A percentile compares a stretch with the other conserved stretches of the same genome.
Evolutionary conservation across 2,797 vertebrate species (phyloP).

Genomic region (Craterocephalus amniculus): DNA sequence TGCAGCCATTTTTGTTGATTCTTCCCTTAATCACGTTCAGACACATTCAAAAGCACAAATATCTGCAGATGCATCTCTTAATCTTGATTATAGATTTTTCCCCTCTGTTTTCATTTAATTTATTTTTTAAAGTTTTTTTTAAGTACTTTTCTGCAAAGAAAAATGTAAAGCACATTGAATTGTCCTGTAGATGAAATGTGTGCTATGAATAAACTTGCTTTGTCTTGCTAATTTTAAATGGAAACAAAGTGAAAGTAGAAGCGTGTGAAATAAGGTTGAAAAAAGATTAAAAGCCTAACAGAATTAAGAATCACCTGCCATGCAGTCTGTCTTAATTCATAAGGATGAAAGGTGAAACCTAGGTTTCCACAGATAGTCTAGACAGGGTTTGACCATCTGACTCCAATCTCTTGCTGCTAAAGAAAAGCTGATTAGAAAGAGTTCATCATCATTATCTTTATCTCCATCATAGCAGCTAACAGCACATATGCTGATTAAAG

Average conservation of each 20-base stretch:
- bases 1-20: neutral
- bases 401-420: slow-evolving; percentile 24
- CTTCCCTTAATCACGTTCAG: neutral
- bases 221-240: too few relatives aligned
- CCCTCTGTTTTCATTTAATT: too few relatives aligned
- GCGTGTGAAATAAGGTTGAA: neutral
- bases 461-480: neutral
- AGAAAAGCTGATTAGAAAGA: slow-evolving; percentile 24
- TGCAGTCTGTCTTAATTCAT: neutral
- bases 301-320: neutral
- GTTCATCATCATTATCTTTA: slow-evolving; percentile 7
- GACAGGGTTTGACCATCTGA: slow-evolving; percentile 42
- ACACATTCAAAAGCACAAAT: neutral
- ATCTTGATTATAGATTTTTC: too few relatives aligned
- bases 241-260: neutral
- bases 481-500: neutral
- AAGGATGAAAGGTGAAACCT: slow-evolving; percentile 52
- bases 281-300: neutral
- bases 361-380: slow-evolving; percentile 49
- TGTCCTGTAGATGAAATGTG: too few relatives aligned
- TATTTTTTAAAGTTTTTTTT: too few relatives aligned
- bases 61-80: too few relatives aligned
- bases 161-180: too few relatives aligned
- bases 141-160: too few relatives aligned
- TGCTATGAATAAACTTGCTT: too few relatives aligned